phyloP scores from a whole-genome alignment of 53 echinoderm and acorn worm species.

The Antedon mediterranea region DNA sequence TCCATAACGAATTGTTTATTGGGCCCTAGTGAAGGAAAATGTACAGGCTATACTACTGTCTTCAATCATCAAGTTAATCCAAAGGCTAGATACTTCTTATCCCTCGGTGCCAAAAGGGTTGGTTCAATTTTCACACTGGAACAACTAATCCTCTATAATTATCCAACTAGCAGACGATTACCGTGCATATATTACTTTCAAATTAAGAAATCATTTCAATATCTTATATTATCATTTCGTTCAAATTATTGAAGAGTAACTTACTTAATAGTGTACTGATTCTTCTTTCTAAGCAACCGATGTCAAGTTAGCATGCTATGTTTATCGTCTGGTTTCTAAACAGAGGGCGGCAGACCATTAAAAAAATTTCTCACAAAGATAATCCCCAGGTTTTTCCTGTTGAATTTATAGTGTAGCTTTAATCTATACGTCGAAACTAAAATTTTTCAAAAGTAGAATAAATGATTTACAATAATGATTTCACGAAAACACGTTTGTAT shows the following conservation, averaged over 20 bases:
- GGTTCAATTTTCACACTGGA: not conserved
- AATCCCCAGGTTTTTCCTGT: not conserved
- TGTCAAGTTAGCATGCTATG: not conserved
- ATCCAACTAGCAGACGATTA: not conserved
- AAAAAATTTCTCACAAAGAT: not conserved
- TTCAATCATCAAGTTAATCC: not conserved
- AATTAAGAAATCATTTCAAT: not conserved
- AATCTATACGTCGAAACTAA: too few relatives aligned
- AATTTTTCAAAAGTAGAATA: too few relatives aligned
- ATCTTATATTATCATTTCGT: not conserved
- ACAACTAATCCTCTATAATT: not conserved
- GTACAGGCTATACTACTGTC: not conserved
- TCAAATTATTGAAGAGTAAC: not conserved
- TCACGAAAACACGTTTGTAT: too few relatives aligned
- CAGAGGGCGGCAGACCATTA: not conserved
- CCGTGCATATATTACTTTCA: not conserved
- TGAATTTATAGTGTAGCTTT: not conserved
- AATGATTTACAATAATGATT: too few relatives aligned
- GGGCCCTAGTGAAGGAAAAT: not conserved
- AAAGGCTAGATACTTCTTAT: not conserved
- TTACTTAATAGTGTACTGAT: too few relatives aligned
- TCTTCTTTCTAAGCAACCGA: not conserved
- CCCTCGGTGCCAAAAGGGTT: not conserved
- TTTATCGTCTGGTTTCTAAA: not conserved
- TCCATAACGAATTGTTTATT: not conserved